Percentiles rank a stretch among this genome's conserved stretches.
Conservation (phyloP, 2,113 vertebrate genomes). For the Peromyscus leucopus region DNA sequence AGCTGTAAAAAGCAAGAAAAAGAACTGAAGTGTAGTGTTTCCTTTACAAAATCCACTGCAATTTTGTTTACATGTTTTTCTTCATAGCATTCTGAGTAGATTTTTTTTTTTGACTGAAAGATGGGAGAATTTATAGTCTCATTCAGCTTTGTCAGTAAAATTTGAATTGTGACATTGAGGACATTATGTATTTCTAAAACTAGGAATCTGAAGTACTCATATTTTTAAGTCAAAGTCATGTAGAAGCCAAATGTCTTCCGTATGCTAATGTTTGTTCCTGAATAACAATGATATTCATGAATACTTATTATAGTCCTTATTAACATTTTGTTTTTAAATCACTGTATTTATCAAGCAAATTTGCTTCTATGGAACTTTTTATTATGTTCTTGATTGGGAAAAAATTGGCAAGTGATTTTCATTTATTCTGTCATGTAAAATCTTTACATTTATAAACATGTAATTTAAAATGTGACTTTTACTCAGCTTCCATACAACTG, state of each 20-base stretch:
- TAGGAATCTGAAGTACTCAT: conserved; percentile 52
- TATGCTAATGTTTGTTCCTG: conserved; percentile 67
- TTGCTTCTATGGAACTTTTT: conserved; percentile 57
- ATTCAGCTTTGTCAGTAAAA: conserved; percentile 2
- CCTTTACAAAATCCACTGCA: conserved; percentile 14
- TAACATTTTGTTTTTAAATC: conserved; percentile 73
- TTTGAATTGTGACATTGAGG: not conserved
- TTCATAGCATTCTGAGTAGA: not conserved
- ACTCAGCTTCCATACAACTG: not conserved
- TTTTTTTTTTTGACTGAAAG: not conserved
- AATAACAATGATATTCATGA: conserved; percentile 72
- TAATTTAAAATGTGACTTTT: conserved; percentile 65
- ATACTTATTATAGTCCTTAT: conserved; percentile 63
- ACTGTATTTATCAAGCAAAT: conserved; percentile 69
- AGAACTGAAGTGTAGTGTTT: conserved; percentile 18
- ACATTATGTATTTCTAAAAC: conserved; percentile 43
- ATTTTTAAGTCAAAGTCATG: conserved; percentile 59
- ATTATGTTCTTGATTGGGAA: conserved; percentile 43
- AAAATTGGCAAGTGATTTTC: conserved; percentile 42
- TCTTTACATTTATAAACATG: conserved; percentile 57
- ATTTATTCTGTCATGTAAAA: conserved; percentile 56
- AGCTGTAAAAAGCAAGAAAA: not conserved
- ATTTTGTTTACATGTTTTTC: not conserved
- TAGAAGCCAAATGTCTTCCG: conserved; percentile 53
- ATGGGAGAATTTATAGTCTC: not conserved